Evolutionary conservation across 2,888 invertebrate species (phyloP).

Genomic region (Nudaria mundana): DNA sequence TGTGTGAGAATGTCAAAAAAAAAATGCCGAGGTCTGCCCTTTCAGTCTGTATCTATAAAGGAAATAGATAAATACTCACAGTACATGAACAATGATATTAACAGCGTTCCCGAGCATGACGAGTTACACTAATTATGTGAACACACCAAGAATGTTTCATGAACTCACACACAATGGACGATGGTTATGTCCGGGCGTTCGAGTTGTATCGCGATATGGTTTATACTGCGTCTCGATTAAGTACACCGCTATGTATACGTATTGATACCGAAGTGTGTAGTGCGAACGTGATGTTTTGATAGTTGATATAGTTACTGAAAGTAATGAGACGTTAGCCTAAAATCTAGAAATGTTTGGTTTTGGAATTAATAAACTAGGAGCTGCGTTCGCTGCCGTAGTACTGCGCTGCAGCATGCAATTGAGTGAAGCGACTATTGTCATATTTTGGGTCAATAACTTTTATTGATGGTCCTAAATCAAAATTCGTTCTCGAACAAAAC

Average conservation of each 20-base stretch:
- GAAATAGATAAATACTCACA: conserved; percentile 8
- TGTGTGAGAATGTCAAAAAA: too few species aligned
- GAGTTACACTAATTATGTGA: not conserved
- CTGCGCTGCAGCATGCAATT: too few species aligned
- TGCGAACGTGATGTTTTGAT: conserved; percentile 2
- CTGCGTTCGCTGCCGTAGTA: too few species aligned
- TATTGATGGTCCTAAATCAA: too few species aligned
- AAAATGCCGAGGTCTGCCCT: too few species aligned
- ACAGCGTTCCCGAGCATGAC: conserved; percentile 7
- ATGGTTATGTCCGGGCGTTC: not conserved
- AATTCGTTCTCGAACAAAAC: too few species aligned
- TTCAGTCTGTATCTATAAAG: too few species aligned
- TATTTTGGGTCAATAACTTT: too few species aligned
- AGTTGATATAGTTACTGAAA: not conserved
- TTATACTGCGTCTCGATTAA: not conserved
- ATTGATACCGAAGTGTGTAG: conserved; percentile 1
- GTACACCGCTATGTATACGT: not conserved
- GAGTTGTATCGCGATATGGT: conserved; percentile 2
- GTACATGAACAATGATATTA: conserved; percentile 7
- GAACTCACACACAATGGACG: not conserved
- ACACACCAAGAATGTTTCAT: not conserved
- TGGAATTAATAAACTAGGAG: too few species aligned
- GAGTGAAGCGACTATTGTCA: too few species aligned
- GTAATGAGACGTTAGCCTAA: too few species aligned
- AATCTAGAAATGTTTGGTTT: too few species aligned